phyloP scores from a whole-genome alignment of 2,113 vertebrate genomes.

The Plotosus lineatus region DNA sequence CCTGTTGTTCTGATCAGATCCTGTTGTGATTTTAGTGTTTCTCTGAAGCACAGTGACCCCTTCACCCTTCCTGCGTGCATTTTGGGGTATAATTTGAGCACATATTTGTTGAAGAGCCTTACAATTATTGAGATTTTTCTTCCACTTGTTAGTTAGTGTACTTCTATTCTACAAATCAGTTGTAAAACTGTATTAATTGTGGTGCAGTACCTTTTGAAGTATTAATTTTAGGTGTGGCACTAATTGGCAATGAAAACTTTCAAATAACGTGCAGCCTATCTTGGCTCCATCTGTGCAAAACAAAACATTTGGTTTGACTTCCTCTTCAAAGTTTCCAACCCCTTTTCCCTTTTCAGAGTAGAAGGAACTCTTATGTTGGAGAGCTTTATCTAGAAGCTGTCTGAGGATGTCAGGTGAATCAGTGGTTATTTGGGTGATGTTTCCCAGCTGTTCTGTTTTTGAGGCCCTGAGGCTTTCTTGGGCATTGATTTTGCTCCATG shows the following conservation, averaged over 20 bases:
- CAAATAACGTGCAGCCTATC: neutral
- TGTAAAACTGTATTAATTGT: neutral
- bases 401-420: neutral
- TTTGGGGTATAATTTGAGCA: neutral
- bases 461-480: conserved; percentile 40
- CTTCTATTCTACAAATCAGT: no score
- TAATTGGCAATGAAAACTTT: neutral
- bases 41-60: neutral
- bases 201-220: neutral
- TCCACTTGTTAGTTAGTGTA: neutral
- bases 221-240: neutral
- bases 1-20: conserved; percentile 71
- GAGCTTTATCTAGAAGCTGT: neutral
- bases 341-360: neutral
- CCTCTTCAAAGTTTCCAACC: conserved; percentile 14
- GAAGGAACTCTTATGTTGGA: neutral
- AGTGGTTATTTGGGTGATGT: neutral
- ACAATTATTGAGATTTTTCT: conserved; percentile 17
- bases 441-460: conserved; percentile 25
- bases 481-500: conserved; percentile 57
- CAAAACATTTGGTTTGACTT: neutral
- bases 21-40: conserved; percentile 60
- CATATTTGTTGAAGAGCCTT: neutral
- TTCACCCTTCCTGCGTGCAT: conserved; percentile 1
- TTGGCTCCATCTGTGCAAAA: conserved; percentile 8